Evolutionary conservation across 2,113 vertebrate species (phyloP), one percentile per base, ranked within the genome.

Genomic region (Aythya baeri): DNA sequence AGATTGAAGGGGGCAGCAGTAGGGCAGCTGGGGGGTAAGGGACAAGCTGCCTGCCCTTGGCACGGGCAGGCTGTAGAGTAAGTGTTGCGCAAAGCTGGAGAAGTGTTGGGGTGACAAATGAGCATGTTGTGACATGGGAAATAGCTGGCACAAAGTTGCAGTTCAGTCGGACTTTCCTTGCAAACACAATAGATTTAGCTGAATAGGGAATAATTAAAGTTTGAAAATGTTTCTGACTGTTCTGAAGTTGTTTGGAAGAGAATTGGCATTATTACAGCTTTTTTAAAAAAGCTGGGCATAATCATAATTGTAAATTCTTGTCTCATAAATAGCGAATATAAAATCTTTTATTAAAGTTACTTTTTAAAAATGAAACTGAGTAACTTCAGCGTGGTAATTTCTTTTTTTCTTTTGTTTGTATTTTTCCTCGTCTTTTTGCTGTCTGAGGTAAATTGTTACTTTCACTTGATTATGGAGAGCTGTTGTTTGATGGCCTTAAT

Each of bases 391-490:
- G 54, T 91, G 67, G 75, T 85, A 73, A 52, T 91, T 68, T 6
- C 71, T 91, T 77, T 91, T 67, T 67, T 76, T 27, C 81, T 36
- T 58, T 52, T 77, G 50, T 34, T 80, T 73, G 43, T 11, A 68
- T 31, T 72, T 95, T 94, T 81, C 50, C 41, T 84, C 58, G 23
- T 25, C 62, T 43, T 80, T 80, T 25, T 55, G 49, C 74, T 84
- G 58, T 61, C 54, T 55, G 66, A 84, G 71, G 66, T 82, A 93
- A 96, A 92, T 65, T 17, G 22, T 82, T 95, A 88, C 52, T 91
- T 90, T 65, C 49, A 32, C 44, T 88, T 43, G 38, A 54, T 59
- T 67, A 34, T 15, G 21, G 65, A 89, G 14, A 71, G 20, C 20
- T 46, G 52, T 58, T 86, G 46, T 59, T 91, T 43, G 16, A 43